A percentile compares a stretch with the other conserved stretches of the same genome.
phyloP scores from a whole-genome alignment of 2,888 invertebrate species.

The Maniola hyperantus region DNA sequence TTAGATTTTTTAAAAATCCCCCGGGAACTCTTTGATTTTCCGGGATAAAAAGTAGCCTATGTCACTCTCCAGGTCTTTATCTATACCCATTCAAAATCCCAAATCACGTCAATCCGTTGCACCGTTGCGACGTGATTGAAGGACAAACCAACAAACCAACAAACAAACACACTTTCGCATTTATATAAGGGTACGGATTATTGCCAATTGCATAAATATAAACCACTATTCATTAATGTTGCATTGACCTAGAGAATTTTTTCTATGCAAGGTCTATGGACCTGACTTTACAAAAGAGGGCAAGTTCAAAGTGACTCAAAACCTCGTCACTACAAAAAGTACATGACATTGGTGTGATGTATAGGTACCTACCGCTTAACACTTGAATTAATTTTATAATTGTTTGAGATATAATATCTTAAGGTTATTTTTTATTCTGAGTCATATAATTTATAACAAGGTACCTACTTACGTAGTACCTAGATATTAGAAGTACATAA shows the following conservation, averaged over 20 bases:
- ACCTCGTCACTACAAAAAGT: conserved; percentile 5
- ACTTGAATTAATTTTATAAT: conserved; percentile 2
- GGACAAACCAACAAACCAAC: too few relatives aligned
- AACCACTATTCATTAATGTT: background rate
- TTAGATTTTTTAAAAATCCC: too few relatives aligned
- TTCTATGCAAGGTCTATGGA: background rate
- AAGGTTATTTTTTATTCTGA: conserved; percentile 1
- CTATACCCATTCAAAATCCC: too few relatives aligned
- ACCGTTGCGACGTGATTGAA: too few relatives aligned
- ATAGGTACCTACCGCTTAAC: background rate
- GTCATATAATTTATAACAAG: background rate
- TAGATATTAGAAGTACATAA: too few relatives aligned
- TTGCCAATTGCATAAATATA: background rate
- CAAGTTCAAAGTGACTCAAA: background rate
- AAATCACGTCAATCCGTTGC: too few relatives aligned
- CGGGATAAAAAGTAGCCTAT: too few relatives aligned
- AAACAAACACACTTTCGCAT: too few relatives aligned
- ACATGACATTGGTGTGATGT: background rate
- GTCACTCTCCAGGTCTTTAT: too few relatives aligned
- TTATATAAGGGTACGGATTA: too few relatives aligned
- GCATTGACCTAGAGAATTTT: conserved; percentile 3
- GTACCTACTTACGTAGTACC: background rate
- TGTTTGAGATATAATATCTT: background rate
- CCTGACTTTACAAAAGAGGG: background rate
- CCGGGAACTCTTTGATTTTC: too few relatives aligned